Conservation (phyloP, 2,888 invertebrate species). For the Tupiocoris notatus region DNA sequence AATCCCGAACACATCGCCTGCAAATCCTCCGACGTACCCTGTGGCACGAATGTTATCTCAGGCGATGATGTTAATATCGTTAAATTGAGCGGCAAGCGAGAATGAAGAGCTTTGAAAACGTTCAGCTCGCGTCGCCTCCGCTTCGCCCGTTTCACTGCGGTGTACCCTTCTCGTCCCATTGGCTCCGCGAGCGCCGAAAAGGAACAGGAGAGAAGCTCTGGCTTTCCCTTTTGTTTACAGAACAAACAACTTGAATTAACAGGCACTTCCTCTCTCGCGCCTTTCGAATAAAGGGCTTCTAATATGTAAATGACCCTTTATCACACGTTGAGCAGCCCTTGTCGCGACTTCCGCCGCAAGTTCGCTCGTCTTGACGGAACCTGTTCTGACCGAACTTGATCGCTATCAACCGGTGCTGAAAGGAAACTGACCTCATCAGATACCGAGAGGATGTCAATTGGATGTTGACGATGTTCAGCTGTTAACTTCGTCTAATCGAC, state of each 20-base stretch:
- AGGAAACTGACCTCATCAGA: too few relatives aligned
- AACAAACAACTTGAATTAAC: conserved; percentile 35
- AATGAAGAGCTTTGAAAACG: neutral
- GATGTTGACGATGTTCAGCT: too few relatives aligned
- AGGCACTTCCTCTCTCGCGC: neutral
- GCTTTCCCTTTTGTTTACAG: conserved; percentile 22
- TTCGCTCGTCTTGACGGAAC: neutral
- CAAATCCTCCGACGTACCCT: neutral
- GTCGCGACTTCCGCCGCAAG: neutral
- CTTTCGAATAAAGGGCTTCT: neutral
- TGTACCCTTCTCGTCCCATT: neutral
- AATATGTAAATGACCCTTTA: conserved; percentile 34
- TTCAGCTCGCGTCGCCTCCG: conserved; percentile 3
- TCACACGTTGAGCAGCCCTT: conserved; percentile 12
- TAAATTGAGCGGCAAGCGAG: conserved; percentile 1
- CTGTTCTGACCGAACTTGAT: neutral
- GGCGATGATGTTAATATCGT: conserved; percentile 1
- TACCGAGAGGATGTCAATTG: too few relatives aligned
- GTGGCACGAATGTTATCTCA: neutral
- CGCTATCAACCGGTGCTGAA: too few relatives aligned
- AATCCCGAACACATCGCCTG: too few relatives aligned
- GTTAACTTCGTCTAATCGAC: too few relatives aligned
- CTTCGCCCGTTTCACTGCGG: too few relatives aligned
- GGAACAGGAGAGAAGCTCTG: conserved; percentile 17
- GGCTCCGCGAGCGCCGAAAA: neutral